phyloP scores from a whole-genome alignment of 2,113 vertebrate genomes.

The Otis tarda region DNA sequence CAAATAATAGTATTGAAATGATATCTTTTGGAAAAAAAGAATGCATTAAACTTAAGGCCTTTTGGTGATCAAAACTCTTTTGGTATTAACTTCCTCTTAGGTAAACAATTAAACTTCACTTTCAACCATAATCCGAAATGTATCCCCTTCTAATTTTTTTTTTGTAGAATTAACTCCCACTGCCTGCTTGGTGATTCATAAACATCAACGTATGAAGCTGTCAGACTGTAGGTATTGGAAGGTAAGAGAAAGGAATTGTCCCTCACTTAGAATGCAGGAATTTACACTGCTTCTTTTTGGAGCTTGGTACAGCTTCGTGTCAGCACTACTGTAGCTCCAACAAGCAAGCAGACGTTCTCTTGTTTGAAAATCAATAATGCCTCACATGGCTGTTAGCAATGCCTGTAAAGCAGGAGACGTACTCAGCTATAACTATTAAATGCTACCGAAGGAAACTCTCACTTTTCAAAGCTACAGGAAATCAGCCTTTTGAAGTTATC shows the following conservation, averaged over 20 bases:
- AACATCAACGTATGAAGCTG: background rate
- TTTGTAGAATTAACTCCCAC: background rate
- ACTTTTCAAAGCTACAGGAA: constrained; percentile 31
- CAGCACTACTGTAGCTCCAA: background rate
- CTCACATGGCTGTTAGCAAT: background rate
- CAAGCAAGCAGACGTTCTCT: constrained; percentile 1
- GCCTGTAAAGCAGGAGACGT: background rate
- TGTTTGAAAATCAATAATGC: constrained; percentile 26
- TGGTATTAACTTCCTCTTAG: constrained; percentile 12
- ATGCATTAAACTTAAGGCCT: background rate
- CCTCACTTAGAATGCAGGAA: background rate
- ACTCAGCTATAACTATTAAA: background rate
- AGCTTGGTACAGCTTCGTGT: background rate
- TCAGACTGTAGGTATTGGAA: background rate
- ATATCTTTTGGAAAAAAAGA: background rate
- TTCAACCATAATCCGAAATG: background rate
- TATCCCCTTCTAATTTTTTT: background rate
- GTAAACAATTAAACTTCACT: background rate
- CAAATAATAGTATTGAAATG: background rate
- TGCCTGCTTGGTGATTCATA: constrained; percentile 30
- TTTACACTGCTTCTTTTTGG: background rate
- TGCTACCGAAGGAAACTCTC: constrained; percentile 9
- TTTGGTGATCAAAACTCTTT: background rate
- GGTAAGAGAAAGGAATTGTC: background rate
- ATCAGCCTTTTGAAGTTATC: background rate